Base-by-base conservation (phyloP, 2,113 vertebrate genomes). In the Uria aalge region DNA sequence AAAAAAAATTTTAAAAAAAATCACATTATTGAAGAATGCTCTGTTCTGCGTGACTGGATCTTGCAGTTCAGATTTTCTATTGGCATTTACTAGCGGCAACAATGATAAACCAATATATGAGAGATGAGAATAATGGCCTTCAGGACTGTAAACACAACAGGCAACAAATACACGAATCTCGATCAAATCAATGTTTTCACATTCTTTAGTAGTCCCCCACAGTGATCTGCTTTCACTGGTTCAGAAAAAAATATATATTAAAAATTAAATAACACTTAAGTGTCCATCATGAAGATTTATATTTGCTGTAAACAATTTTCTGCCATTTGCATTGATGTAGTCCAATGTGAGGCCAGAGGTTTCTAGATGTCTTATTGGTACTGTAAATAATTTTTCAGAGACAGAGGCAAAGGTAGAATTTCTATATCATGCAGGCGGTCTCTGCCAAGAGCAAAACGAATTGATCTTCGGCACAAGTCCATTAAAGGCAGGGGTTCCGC, bases 361-460 rank as follows among this genome's bases (percentile, higher is more conserved):
- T 94, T 95, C 90, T 95, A 94, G 91, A 92, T 8, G 23, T 95
- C 83, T 99, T 99, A 99, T 97, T 99, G 99, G 98, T 99, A 99
- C 93, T 99, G 99, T 98, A 99, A 99, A 97, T 99, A 99, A 98
- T 99, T 99, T 98, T 99, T 99, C 96, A 99, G 98, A 79, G 99
- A 99, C 95, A 99, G 98, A 94, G 99, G 99, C 98, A 99, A 98
- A 57, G 99, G 99, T 96, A 99, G 99, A 71, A 98, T 96, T 97
- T 99, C 97, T 97, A 99, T 99, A 97, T 99, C 99, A 95, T 97
- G 98, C 96, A 99, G 98, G 93, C 99, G 99, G 92, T 99, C 99
- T 95, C 99, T 98, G 81, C 99, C 99, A 90, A 99, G 98, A 93
- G 99, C 98, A 91, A 99, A 98, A 53, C 99, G 99, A 94, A 99